A percentile compares a stretch with the other conserved stretches of the same genome.
These are phyloP conservation scores for Lichenostomus cassidix DNA, from an alignment of 2,113 vertebrate species.

Conservation along the genomic window DNA sequence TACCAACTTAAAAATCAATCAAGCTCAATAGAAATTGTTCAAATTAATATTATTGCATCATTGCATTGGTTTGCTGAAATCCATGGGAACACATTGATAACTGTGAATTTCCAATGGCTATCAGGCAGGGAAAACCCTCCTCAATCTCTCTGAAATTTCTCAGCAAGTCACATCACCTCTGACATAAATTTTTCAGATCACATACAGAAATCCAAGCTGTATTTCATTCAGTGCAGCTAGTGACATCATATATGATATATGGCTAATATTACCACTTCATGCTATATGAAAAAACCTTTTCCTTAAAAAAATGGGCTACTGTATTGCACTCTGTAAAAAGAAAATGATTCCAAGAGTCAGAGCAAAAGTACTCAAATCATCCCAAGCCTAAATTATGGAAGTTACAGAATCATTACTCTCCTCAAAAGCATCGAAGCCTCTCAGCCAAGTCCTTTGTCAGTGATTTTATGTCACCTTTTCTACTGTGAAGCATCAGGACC, in stretches of 20 bases:
- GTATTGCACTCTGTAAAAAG: neutral
- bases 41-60: neutral
- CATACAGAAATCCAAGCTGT: neutral
- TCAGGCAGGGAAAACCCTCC: neutral
- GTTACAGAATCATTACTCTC: neutral
- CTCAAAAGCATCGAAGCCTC: neutral
- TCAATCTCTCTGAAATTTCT: neutral
- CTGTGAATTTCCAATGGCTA: neutral
- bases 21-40: neutral
- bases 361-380: neutral
- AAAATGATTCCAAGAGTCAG: neutral
- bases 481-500: neutral
- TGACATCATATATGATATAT: neutral
- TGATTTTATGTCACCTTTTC: neutral
- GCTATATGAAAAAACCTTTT: neutral
- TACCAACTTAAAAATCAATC: neutral
- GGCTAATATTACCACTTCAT: neutral
- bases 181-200: neutral
- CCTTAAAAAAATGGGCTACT: neutral
- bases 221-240: neutral
- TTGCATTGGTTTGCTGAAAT: neutral
- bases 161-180: neutral
- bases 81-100: neutral
- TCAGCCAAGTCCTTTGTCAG: neutral
- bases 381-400: neutral